Percentiles rank a stretch among this genome's conserved stretches.
Conservation (phyloP, 37 sponge, comb jelly and placozoan species). For the Agelas oroides region DNA sequence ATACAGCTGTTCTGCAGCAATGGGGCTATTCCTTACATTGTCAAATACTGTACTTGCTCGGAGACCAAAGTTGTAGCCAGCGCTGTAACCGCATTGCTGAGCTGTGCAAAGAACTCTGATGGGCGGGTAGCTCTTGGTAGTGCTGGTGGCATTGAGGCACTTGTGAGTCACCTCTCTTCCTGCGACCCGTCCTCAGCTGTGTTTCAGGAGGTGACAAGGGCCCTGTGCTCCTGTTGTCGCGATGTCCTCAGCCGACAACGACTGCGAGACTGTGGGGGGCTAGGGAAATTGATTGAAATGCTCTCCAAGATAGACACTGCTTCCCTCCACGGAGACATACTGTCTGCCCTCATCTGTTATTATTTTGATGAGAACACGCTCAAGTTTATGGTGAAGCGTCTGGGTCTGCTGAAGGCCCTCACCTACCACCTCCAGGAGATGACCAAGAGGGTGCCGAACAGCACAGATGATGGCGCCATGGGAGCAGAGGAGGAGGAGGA, state of each 20-base stretch:
- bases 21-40: slow-evolving; percentile 19
- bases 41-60: background rate
- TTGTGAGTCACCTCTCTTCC: slow-evolving; percentile 19
- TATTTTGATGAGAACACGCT: slow-evolving; percentile 80
- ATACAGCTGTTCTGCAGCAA: slow-evolving; percentile 19
- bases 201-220: background rate
- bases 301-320: slow-evolving; percentile 12
- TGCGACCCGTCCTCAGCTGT: background rate
- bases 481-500: background rate
- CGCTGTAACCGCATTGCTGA: slow-evolving; percentile 19
- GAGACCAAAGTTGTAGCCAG: background rate
- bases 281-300: slow-evolving; percentile 47
- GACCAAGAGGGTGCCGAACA: background rate
- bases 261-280: slow-evolving; percentile 64
- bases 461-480: background rate
- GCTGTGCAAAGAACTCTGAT: slow-evolving; percentile 37
- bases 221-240: slow-evolving; percentile 52
- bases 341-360: slow-evolving; percentile 71
- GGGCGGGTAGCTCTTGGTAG: slow-evolving; percentile 47
- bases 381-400: slow-evolving; percentile 56
- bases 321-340: slow-evolving; percentile 40
- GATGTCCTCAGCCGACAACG: slow-evolving; percentile 63
- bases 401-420: slow-evolving; percentile 53
- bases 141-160: slow-evolving; percentile 62
- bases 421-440: slow-evolving; percentile 41